Evolutionary conservation across 2,888 invertebrate species (phyloP).

Genomic region (Dysmachus trigonus): DNA sequence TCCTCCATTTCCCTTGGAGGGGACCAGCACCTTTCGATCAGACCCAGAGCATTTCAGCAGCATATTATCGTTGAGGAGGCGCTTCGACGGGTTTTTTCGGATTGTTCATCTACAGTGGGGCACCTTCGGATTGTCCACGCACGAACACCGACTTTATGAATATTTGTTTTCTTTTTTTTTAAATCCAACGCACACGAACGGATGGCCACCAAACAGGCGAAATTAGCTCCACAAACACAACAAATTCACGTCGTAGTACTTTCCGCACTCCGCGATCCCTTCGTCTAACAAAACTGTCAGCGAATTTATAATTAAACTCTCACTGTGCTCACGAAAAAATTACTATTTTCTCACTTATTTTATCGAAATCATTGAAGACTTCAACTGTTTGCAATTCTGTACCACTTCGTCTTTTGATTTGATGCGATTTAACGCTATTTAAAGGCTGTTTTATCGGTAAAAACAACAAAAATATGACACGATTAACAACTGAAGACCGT

Average conservation of each 20-base stretch:
- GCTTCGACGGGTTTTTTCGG: background rate
- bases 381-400: background rate
- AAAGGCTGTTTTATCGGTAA: background rate
- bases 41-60: constrained; percentile 43
- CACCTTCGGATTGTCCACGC: background rate
- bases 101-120: constrained; percentile 6
- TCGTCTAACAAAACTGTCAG: background rate
- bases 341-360: background rate
- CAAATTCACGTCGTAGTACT: background rate
- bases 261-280: constrained; percentile 11
- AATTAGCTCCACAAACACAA: constrained; percentile 2
- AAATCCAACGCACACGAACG: background rate
- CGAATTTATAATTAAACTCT: constrained; percentile 10
- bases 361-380: background rate
- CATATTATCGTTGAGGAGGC: constrained; percentile 16
- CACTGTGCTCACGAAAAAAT: background rate
- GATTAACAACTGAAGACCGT: background rate
- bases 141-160: background rate
- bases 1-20: constrained; percentile 46
- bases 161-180: background rate
- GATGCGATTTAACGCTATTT: background rate
- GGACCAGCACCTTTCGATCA: constrained; percentile 40
- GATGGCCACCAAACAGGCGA: too few species aligned
- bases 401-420: background rate
- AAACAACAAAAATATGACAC: constrained; percentile 39